Conservation (phyloP, 2,113 vertebrate species). For the Dromas ardeola region DNA sequence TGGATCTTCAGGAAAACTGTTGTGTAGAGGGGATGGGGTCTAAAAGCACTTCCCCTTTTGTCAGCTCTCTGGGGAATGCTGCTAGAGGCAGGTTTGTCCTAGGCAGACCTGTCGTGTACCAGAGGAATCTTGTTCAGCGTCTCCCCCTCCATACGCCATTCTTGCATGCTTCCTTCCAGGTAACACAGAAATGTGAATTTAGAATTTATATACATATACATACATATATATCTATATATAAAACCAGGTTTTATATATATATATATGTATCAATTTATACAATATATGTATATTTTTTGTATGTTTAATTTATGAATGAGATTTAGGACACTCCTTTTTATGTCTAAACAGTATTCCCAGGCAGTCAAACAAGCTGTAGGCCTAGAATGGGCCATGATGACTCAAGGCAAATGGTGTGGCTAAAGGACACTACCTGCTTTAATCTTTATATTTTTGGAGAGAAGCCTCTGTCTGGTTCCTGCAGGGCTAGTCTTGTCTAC, state of each 20-base stretch:
- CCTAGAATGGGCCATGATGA: neutral
- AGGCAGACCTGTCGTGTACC: neutral
- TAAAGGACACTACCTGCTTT: neutral
- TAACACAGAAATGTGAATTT: constrained; percentile 65
- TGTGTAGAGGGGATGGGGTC: neutral
- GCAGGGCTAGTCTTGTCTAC: neutral
- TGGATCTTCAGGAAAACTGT: neutral
- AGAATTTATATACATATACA: constrained; percentile 2
- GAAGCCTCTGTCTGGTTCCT: neutral
- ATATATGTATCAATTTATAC: constrained; percentile 28
- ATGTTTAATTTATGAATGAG: constrained; percentile 74
- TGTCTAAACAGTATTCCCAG: constrained; percentile 21
- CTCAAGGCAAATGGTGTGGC: neutral
- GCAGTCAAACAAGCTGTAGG: constrained; percentile 27
- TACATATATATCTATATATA: constrained; percentile 8
- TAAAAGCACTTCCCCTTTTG: neutral
- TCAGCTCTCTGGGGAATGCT: neutral
- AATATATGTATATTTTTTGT: constrained; percentile 62
- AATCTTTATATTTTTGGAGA: neutral
- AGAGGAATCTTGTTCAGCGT: neutral
- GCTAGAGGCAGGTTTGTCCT: neutral
- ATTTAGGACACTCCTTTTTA: constrained; percentile 32
- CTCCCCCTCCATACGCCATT: neutral
- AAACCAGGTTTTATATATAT: neutral
- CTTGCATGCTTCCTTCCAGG: constrained; percentile 46